A percentile compares a stretch with the other conserved stretches of the same genome.
Conservation (phyloP, 1,140 invertebrate species). For the Sesamia nonagrioides region DNA sequence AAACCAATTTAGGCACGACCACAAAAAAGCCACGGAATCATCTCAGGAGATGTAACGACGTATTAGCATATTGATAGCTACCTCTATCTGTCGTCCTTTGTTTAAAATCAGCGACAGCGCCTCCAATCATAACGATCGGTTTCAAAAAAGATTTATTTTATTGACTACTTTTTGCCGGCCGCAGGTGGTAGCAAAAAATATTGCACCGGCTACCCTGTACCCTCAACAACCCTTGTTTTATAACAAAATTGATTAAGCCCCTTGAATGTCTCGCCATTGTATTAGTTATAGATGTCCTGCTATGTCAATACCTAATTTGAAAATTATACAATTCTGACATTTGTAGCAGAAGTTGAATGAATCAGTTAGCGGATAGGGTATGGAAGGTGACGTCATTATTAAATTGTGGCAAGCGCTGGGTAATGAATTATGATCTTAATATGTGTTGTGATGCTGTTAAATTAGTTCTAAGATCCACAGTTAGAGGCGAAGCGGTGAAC, state of each 20-base stretch:
- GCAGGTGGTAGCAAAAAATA: conserved; percentile 78
- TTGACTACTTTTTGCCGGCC: conserved; percentile 72
- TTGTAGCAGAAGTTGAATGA: conserved; percentile 9
- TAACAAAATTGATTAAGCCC: conserved; percentile 44
- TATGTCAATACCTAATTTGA: conserved; percentile 3
- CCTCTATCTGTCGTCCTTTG: conserved; percentile 82
- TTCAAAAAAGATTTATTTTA: conserved; percentile 80
- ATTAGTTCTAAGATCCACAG: not conserved
- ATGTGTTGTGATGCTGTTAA: conserved; percentile 1
- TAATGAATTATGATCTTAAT: not conserved
- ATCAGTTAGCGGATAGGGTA: not conserved
- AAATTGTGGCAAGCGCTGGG: not conserved
- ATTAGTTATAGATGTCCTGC: conserved; percentile 27
- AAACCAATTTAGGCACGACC: conserved; percentile 80
- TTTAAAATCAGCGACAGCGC: conserved; percentile 85
- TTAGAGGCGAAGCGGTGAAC: conserved; percentile 34
- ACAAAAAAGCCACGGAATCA: conserved; percentile 78
- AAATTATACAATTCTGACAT: not conserved
- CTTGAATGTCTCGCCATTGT: not conserved
- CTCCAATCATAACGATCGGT: conserved; percentile 82
- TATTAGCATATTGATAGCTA: conserved; percentile 86
- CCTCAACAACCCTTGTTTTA: conserved; percentile 44
- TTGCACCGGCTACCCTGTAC: conserved; percentile 38
- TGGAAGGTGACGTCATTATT: conserved; percentile 7
- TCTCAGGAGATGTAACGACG: conserved; percentile 68